These are phyloP conservation scores for Tragopan temminckii DNA, from an alignment of 2,797 vertebrate species.

Conservation along the genomic window DNA sequence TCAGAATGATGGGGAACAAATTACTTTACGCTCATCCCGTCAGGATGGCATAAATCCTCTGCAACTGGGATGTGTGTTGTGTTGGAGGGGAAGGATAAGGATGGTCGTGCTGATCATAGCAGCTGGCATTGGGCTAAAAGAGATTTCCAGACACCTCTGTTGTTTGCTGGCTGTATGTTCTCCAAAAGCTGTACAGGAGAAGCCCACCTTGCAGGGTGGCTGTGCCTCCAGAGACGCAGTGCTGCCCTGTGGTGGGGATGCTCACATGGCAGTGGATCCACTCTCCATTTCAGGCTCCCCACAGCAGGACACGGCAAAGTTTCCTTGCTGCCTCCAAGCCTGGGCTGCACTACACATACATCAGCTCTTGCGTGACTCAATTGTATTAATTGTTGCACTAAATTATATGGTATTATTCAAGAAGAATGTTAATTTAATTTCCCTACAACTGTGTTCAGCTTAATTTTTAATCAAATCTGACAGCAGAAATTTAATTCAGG, in stretches of 20 bases:
- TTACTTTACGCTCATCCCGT: background rate
- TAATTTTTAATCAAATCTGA: slow-evolving; percentile 85
- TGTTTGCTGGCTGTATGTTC: background rate
- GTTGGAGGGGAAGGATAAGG: background rate
- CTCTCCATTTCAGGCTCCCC: no score
- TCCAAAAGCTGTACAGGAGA: background rate
- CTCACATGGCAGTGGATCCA: no score
- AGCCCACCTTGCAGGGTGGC: background rate
- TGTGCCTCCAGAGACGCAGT: no score
- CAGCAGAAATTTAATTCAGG: slow-evolving; percentile 82
- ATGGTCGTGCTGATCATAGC: background rate
- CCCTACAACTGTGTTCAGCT: slow-evolving; percentile 77
- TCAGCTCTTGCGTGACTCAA: slow-evolving; percentile 45
- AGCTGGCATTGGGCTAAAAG: background rate
- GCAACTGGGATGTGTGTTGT: background rate
- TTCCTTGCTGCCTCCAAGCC: no score
- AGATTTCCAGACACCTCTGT: background rate
- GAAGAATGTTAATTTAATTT: slow-evolving; percentile 81
- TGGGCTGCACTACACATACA: background rate
- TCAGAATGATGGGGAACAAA: background rate
- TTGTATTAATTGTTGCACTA: slow-evolving; percentile 82
- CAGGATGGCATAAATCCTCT: background rate
- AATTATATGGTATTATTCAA: slow-evolving; percentile 79
- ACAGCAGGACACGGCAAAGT: no score
- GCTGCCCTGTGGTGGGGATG: no score